phyloP scores from a whole-genome alignment of 1,140 invertebrate species.

The Temnothorax longispinosus region DNA sequence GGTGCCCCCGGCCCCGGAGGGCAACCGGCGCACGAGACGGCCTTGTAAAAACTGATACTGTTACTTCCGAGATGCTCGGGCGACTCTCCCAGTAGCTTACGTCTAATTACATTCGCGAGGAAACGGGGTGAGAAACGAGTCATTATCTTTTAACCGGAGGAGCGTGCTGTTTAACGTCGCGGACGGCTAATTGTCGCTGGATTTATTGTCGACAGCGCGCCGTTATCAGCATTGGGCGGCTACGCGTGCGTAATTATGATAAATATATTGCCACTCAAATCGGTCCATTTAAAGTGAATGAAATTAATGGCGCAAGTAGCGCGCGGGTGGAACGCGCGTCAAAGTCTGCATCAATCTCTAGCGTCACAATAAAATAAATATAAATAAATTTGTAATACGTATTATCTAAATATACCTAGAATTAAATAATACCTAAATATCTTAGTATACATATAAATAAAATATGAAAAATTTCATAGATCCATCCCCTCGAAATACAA shows the following conservation, averaged over 20 bases:
- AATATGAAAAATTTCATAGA: not conserved
- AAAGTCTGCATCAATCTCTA: not conserved
- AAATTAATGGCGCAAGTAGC: conserved; percentile 7
- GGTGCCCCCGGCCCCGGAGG: not conserved
- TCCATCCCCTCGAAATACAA: not conserved
- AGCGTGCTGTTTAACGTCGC: conserved; percentile 14
- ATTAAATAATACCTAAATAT: not conserved
- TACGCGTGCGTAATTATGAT: conserved; percentile 36
- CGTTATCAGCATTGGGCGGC: conserved; percentile 38
- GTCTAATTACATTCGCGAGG: conserved; percentile 9
- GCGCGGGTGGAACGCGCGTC: not conserved
- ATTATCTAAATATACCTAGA: not conserved
- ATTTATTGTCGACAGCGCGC: conserved; percentile 16
- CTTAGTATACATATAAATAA: not conserved
- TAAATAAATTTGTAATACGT: not conserved
- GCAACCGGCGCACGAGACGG: conserved; percentile 20
- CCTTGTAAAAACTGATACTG: conserved; percentile 55
- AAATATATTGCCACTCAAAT: conserved; percentile 43
- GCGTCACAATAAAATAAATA: not conserved
- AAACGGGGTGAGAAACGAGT: conserved; percentile 39
- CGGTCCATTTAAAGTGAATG: conserved; percentile 5
- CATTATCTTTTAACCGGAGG: conserved; percentile 11
- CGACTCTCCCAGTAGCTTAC: conserved; percentile 11
- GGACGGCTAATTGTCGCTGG: conserved; percentile 34
- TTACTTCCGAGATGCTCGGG: conserved; percentile 42